phyloP scores from a whole-genome alignment of 2,888 invertebrate species.

The Didymodactylos carnosus region DNA sequence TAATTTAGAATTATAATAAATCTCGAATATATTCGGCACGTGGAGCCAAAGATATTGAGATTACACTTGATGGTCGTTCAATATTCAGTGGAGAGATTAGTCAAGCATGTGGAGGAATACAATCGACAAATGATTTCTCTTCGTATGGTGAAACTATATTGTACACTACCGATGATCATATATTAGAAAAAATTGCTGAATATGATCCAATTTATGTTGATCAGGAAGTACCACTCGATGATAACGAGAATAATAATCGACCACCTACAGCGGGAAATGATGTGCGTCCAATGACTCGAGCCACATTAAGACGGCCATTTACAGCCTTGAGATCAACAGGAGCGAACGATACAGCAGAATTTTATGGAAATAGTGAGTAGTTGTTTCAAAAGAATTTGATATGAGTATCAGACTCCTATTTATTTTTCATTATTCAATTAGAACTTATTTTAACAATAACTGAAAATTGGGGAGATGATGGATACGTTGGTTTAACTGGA shows the following conservation, averaged over 20 bases:
- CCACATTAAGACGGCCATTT: neutral
- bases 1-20: slow-evolving; percentile 60
- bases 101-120: slow-evolving; percentile 52
- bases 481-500: slow-evolving; percentile 62
- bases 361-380: neutral
- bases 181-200: slow-evolving; percentile 44
- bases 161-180: slow-evolving; percentile 55
- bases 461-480: slow-evolving; percentile 57
- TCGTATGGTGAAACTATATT: slow-evolving; percentile 46
- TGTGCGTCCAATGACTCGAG: neutral
- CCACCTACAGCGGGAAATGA: neutral
- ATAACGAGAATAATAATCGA: neutral
- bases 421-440: neutral
- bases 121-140: slow-evolving; percentile 46
- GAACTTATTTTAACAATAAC: neutral
- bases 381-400: too few species aligned
- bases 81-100: slow-evolving; percentile 65
- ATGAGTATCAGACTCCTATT: too few species aligned
- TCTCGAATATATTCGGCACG: slow-evolving; percentile 61
- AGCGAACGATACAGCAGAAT: neutral
- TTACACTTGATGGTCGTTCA: slow-evolving; percentile 45
- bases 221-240: slow-evolving; percentile 14
- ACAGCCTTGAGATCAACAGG: neutral
- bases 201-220: slow-evolving; percentile 34
- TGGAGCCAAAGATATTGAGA: slow-evolving; percentile 51